These are phyloP conservation scores for Pseudomugil gertrudae DNA, from an alignment of 2,797 vertebrate genomes.

Conservation along the genomic window DNA sequence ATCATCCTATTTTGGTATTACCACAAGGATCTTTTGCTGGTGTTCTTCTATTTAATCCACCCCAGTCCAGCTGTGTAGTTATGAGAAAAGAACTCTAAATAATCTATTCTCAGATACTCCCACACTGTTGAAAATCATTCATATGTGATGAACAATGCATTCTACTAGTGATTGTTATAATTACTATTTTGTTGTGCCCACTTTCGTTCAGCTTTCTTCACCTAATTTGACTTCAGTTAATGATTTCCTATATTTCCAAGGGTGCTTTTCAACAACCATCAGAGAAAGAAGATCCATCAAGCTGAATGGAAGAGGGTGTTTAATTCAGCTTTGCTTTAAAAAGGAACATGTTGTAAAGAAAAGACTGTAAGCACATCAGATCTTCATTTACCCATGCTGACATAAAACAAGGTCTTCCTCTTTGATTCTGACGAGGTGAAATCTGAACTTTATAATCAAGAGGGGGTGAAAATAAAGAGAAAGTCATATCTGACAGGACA, in stretches of 20 bases:
- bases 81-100: slow-evolving; percentile 24
- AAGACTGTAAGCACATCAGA: slow-evolving; percentile 6
- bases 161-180: slow-evolving; percentile 44
- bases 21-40: slow-evolving; percentile 2
- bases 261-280: slow-evolving; percentile 53
- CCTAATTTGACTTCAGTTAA: slow-evolving; percentile 56
- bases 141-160: slow-evolving; percentile 57
- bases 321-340: slow-evolving; percentile 28
- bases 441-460: background rate
- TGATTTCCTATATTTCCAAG: slow-evolving; percentile 70
- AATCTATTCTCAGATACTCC: slow-evolving; percentile 13
- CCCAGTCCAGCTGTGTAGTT: slow-evolving; percentile 8
- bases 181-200: slow-evolving; percentile 52
- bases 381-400: slow-evolving; percentile 7
- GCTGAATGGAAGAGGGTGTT: slow-evolving; percentile 40
- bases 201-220: slow-evolving; percentile 45
- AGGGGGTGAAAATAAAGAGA: background rate
- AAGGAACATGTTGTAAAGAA: slow-evolving; percentile 7
- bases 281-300: slow-evolving; percentile 27
- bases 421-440: background rate
- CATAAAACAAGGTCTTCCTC: slow-evolving; percentile 2
- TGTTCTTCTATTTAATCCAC: slow-evolving; percentile 38
- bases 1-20: slow-evolving; percentile 14
- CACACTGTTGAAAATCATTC: slow-evolving; percentile 29
- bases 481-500: background rate